phyloP scores from a whole-genome alignment of 2,113 vertebrate genomes.

The Hydrolagus affinis region DNA sequence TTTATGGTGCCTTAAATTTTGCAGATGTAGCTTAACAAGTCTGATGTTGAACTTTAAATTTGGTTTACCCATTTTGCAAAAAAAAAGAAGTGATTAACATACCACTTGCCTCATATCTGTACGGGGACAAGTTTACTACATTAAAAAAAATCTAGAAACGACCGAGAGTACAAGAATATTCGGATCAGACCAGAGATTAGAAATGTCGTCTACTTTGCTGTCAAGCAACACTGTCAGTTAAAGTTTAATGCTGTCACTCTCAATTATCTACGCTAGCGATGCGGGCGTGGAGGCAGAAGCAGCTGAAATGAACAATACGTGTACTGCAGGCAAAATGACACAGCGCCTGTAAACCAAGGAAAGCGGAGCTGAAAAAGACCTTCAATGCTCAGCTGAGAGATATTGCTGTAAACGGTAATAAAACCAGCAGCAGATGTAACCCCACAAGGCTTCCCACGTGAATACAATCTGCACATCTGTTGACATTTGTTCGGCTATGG shows the following conservation, averaged over 20 bases:
- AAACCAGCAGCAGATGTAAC: constrained; percentile 14
- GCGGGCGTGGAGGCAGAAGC: constrained; percentile 40
- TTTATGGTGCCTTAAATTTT: neutral
- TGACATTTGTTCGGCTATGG: constrained; percentile 12
- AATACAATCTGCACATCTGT: neutral
- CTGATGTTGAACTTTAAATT: neutral
- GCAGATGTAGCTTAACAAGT: neutral
- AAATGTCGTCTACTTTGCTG: constrained; percentile 37
- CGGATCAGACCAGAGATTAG: constrained; percentile 14
- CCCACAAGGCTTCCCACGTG: constrained; percentile 26
- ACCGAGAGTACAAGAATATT: neutral
- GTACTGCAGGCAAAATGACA: constrained; percentile 32
- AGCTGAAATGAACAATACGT: constrained; percentile 38
- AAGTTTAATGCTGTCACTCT: constrained; percentile 44
- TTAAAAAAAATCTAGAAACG: neutral
- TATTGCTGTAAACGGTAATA: constrained; percentile 35
- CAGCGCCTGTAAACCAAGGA: constrained; percentile 36
- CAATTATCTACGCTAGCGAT: constrained; percentile 41
- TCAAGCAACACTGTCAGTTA: constrained; percentile 38
- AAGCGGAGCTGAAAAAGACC: constrained; percentile 34
- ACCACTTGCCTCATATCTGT: neutral
- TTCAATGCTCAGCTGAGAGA: constrained; percentile 35
- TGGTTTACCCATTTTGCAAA: neutral
- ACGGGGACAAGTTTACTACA: neutral
- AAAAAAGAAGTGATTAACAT: neutral